Evolutionary conservation across 1,140 invertebrate genomes (phyloP).

Genomic region (Oncopeltus fasciatus): DNA sequence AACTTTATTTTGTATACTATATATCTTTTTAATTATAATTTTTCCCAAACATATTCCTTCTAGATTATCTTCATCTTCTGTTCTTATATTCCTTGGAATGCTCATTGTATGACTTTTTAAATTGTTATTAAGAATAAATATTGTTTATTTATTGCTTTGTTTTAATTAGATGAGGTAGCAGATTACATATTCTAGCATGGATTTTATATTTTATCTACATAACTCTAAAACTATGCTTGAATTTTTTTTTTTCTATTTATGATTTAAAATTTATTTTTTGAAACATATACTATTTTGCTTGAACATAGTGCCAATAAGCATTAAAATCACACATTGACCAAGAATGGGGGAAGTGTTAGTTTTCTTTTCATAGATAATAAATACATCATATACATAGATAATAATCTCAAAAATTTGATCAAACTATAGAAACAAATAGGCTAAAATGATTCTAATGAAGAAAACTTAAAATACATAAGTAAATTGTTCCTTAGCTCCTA

Average conservation of each 20-base stretch:
- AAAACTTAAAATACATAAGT: no score
- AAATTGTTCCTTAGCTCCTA: no score
- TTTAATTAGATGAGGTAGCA: conserved; percentile 1
- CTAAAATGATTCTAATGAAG: no score
- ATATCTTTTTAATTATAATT: no score
- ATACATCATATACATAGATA: no score
- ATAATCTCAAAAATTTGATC: no score
- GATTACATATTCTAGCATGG: not conserved
- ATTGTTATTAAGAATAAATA: not conserved
- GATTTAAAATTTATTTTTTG: no score
- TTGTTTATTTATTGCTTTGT: not conserved
- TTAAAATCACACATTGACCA: not conserved
- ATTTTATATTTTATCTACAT: not conserved
- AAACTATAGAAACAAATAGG: no score
- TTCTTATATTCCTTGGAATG: conserved; percentile 17
- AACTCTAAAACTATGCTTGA: not conserved
- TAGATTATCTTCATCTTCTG: conserved; percentile 1
- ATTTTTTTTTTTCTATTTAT: not conserved
- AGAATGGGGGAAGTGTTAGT: not conserved
- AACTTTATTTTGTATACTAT: no score
- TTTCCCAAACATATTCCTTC: conserved; percentile 16
- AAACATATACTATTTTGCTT: no score
- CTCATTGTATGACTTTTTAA: conserved; percentile 10
- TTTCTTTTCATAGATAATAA: not conserved
- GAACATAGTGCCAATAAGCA: no score